Evolutionary conservation across 2,888 invertebrate species (phyloP).

Genomic region (Bellardia pandia): DNA sequence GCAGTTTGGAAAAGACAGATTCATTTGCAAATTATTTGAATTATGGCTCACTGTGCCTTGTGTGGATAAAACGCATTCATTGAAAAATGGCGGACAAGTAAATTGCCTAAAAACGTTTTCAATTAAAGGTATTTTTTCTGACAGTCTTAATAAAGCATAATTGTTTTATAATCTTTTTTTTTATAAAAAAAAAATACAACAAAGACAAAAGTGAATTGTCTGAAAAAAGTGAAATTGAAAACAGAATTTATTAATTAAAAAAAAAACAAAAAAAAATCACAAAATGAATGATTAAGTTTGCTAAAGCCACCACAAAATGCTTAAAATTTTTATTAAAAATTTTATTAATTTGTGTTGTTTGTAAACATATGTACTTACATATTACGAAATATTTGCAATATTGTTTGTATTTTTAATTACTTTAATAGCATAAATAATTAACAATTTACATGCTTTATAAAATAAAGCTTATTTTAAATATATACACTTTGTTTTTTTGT

Average conservation of each 20-base stretch:
- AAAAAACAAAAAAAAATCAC: constrained; percentile 9
- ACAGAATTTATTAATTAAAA: constrained; percentile 32
- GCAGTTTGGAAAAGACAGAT: no score
- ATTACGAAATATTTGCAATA: constrained; percentile 13
- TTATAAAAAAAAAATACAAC: neutral
- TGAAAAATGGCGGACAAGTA: neutral
- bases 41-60: neutral
- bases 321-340: neutral
- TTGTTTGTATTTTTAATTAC: neutral
- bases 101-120: neutral
- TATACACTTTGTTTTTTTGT: constrained; percentile 22
- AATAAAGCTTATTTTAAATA: constrained; percentile 1
- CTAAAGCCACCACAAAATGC: constrained; percentile 9
- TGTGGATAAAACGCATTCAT: neutral
- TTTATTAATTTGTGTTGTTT: neutral
- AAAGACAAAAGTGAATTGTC: constrained; percentile 30
- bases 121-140: constrained; percentile 1
- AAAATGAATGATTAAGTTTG: constrained; percentile 24
- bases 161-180: constrained; percentile 8
- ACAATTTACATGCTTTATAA: constrained; percentile 28
- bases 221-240: neutral
- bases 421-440: constrained; percentile 8
- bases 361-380: neutral
- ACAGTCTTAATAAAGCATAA: neutral
- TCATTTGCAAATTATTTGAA: neutral